A percentile compares a stretch with the other conserved stretches of the same genome.
phyloP scores from a whole-genome alignment of 2,888 invertebrate genomes.

The Sminthurides aquaticus region DNA sequence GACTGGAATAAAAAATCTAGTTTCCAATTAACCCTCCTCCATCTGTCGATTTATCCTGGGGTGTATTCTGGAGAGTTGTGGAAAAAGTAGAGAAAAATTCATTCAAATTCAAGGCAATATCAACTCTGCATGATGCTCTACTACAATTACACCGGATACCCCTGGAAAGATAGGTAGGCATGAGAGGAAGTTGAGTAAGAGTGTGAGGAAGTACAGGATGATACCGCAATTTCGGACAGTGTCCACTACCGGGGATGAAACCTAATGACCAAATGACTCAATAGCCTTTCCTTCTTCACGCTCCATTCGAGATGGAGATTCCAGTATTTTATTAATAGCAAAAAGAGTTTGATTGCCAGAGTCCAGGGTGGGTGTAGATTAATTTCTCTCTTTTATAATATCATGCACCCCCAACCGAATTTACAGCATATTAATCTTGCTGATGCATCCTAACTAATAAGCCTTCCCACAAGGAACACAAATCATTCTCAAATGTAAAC shows the following conservation, averaged over 20 bases:
- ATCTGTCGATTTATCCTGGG: conserved; percentile 33
- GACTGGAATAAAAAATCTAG: conserved; percentile 25
- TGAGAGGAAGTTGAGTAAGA: not conserved
- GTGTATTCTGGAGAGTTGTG: not conserved
- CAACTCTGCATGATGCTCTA: not conserved
- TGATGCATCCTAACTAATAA: conserved; percentile 24
- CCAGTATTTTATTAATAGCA: not conserved
- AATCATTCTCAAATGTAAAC: too few species aligned
- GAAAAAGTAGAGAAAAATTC: not conserved
- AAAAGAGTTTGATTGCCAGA: not conserved
- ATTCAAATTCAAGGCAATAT: not conserved
- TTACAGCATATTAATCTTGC: conserved; percentile 19
- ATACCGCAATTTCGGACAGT: not conserved
- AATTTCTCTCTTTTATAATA: conserved; percentile 20
- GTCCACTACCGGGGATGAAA: not conserved
- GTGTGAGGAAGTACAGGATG: too few species aligned
- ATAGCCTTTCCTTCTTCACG: conserved; percentile 7
- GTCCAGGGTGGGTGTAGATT: conserved; percentile 15
- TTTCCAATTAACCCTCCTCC: conserved; percentile 36
- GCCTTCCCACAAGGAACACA: not conserved
- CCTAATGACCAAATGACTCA: conserved; percentile 20
- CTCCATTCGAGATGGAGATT: not conserved
- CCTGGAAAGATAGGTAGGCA: too few species aligned
- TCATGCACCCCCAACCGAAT: conserved; percentile 1
- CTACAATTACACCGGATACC: too few species aligned